Base-by-base conservation (phyloP, 2,888 invertebrate species). In the Ypsolopha sequella region DNA sequence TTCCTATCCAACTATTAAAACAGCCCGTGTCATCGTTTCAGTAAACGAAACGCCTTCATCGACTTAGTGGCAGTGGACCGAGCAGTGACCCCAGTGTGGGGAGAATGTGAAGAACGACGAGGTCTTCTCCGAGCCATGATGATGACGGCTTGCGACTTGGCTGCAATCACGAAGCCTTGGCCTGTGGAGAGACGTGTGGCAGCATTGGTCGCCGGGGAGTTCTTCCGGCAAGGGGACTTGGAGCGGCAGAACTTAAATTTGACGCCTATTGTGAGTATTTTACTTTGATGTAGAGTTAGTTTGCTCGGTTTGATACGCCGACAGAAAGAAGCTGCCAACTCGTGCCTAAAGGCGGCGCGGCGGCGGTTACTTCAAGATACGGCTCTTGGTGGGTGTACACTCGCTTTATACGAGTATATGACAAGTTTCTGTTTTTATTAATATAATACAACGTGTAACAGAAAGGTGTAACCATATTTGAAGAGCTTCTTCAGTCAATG, bases 141-240 rank as follows among this genome's bases (percentile, higher is more conserved):
- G 73, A 97, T 97, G 97, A 97, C 97, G 34, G 95, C 95, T 41
- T 97, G 96, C 79, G 97, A 97, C 88, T 88, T 97, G 60, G 96
- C 96, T 52, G 97, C 97, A 58, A 97, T 97, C 66, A 96, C 96
- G 50, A 97, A 97, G 74, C 97, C 97, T 0, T 97, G 97, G 97
- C 93, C 94, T 6, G 93, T 96, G 51, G 96, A 97, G 77, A 91
- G 94, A 62, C 90, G 95, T 54, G 96, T 97, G n/a, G 96, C 96
- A 1, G 95, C 95, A 59, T 86, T 97, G 38, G 96, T 97, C 1
- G 95, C 95, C 56, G 94, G 94, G 1, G 97, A 97, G 79, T 97
- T 97, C 88, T 97, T 97, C 77, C 91, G 96, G 56, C 97, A 96
- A 79, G 96, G 97, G 33, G 97, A 97, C 70, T 91, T 96, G 66